Evolutionary conservation across 2,113 vertebrate genomes (phyloP), one percentile per base, ranked within the genome.

Genomic region (Pterocles orientalis): DNA sequence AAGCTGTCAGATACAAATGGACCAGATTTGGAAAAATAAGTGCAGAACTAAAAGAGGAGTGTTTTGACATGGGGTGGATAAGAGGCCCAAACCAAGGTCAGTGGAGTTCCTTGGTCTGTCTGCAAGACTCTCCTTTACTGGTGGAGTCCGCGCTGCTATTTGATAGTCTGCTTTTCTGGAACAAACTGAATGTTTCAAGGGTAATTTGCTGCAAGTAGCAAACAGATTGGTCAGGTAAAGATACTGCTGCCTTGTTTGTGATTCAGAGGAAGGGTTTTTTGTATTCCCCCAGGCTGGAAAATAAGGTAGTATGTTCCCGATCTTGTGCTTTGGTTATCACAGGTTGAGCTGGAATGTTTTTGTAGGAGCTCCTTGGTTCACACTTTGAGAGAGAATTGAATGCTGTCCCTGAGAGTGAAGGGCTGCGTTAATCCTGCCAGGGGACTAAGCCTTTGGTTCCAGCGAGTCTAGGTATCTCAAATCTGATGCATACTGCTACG

Each of bases 361-460:
- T 53, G 21, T 39, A 16, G 88, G 81, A 85, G 83, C 41, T 86
- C 57, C 66, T 92, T 14, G 47, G 80, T 83, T 93, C 84, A 86
- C 39, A 8, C 91, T 91, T 90, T 60, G 91, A 20, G 60, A 11
- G 66, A 43, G 73, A 82, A 88, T 77, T 86, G 36, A 19, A 3
- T 25, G 61, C 60, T 29, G 48, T 45, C 47, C 78, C 60, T 7
- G 28, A 3, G 78, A 48, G 16, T 41, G 73, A 56, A 73, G 70
- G 75, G 56, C 86, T 86, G 66, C 26, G 51, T 64, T 80, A 62
- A 66, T 91, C 61, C 65, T 82, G 89, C 87, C 81, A 71, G 18
- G 51, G 62, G 16, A 54, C 88, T 92, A 70, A 96, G 91, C 86
- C 85, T 76, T 51, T 86, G 94, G 88, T 96, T 96, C 95, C 95